These are phyloP conservation scores for Mamestra brassicae DNA, from an alignment of 2,888 invertebrate species.

Conservation along the genomic window DNA sequence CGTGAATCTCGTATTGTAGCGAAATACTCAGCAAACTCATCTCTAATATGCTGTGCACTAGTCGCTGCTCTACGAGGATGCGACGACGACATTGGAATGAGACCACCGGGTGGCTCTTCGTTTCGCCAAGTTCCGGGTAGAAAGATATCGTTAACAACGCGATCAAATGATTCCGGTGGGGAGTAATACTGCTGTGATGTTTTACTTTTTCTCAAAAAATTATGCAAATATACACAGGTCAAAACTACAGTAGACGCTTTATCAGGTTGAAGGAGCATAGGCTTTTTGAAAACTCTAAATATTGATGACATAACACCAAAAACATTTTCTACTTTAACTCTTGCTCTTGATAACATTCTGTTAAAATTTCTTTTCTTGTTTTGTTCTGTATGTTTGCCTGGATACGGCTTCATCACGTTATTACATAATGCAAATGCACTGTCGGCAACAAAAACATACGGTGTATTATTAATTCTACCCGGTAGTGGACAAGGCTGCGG, in stretches of 20 bases:
- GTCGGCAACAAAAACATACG: too few relatives aligned
- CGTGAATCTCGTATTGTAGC: too few relatives aligned
- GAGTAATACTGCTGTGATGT: conserved; percentile 3
- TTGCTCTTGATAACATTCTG: neutral
- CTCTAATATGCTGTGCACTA: too few relatives aligned
- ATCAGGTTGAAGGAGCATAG: neutral
- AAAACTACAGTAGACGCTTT: neutral
- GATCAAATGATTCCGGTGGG: conserved; percentile 8
- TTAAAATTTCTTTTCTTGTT: conserved; percentile 5
- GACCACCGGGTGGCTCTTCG: conserved; percentile 4
- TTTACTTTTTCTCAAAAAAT: neutral
- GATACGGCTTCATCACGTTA: neutral
- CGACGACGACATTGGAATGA: neutral
- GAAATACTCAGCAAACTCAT: too few relatives aligned
- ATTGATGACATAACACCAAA: neutral
- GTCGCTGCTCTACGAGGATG: too few relatives aligned
- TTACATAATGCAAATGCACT: too few relatives aligned
- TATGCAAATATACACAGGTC: too few relatives aligned
- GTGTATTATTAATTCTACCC: neutral
- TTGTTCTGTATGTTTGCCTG: neutral
- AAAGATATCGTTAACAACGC: conserved; percentile 4
- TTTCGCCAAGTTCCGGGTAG: conserved; percentile 2
- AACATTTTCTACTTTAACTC: neutral
- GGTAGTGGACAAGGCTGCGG: neutral
- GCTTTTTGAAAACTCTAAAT: conserved; percentile 10